phyloP scores from a whole-genome alignment of 2,113 vertebrate genomes.

The Colossoma macropomum region DNA sequence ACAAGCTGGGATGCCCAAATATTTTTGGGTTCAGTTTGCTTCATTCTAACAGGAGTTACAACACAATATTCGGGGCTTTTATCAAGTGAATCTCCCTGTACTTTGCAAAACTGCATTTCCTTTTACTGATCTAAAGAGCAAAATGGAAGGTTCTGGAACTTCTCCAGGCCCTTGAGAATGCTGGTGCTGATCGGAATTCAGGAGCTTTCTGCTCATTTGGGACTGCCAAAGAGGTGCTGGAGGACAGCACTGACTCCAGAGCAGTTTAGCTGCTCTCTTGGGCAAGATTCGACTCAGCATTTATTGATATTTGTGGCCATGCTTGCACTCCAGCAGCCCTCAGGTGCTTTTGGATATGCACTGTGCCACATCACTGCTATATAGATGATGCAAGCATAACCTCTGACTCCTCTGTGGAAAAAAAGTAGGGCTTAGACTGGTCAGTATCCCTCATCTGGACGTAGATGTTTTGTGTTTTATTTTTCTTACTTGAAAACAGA shows the following conservation, averaged over 20 bases:
- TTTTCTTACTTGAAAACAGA: background rate
- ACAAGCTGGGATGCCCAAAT: too few relatives aligned
- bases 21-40: too few relatives aligned
- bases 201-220: background rate
- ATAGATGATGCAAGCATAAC: background rate
- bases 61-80: too few relatives aligned
- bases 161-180: background rate
- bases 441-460: background rate
- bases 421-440: background rate
- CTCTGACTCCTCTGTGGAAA: background rate
- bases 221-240: background rate
- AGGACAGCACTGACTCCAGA: background rate
- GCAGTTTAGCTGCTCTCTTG: background rate
- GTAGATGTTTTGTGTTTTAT: background rate
- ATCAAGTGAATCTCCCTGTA: too few relatives aligned
- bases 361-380: background rate
- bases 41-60: too few relatives aligned
- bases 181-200: conserved; percentile 5
- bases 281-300: conserved; percentile 15
- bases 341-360: conserved; percentile 18
- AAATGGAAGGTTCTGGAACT: background rate
- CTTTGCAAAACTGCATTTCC: background rate
- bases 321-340: background rate
- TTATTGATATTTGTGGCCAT: conserved; percentile 14
- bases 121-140: background rate